Evolutionary conservation across 2,888 invertebrate species (phyloP), one percentile per base, ranked within the genome.

Genomic region (Phrixothrix hirtus): DNA sequence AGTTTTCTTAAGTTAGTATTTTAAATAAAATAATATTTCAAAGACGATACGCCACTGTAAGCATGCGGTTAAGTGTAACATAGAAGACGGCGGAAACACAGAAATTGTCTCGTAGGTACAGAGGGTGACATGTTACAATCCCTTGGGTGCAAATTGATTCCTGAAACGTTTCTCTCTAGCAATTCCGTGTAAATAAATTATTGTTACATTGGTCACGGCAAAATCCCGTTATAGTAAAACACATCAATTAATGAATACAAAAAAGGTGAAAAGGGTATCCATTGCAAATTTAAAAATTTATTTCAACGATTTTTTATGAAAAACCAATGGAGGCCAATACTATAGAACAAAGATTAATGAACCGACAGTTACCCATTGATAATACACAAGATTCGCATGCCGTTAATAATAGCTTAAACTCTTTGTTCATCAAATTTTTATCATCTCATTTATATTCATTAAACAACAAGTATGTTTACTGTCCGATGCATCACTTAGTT

Each of bases 111-210:
- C 12, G 56, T 48, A 47, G 56, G 53, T 53, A 25, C 25, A 38
- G 34, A 34, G 57, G 59, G 60, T 56, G 60, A 60, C 60, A 62
- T 45, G 63, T 62, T 62, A 59, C 58, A 57, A 55, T 59, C 60
- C 58, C 57, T 50, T 55, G 58, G 54, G 60, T 59, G 64, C 65
- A 63, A 65, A 65, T 65, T 65, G 65, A 65, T 65, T 65, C 63
- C 34, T 52, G 62, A 58, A 58, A 62, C 63, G 62, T 61, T 63
- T 52, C 57, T 45, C 43, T 55, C 26, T 25, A 41, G 41, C 43
- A 53, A 39, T 55, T 57, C 61, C 59, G 61, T 62, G 63, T 65
- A 64, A 63, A 64, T 60, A 62, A 59, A 59, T 62, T 51, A 54
- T 53, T 51, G n/a, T 57, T 55, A 55, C 56, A 41, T 32, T 30